Percentiles rank a stretch among this genome's conserved stretches.
Conservation (phyloP, 2,797 vertebrate species). For the Novumbra hubbsi region DNA sequence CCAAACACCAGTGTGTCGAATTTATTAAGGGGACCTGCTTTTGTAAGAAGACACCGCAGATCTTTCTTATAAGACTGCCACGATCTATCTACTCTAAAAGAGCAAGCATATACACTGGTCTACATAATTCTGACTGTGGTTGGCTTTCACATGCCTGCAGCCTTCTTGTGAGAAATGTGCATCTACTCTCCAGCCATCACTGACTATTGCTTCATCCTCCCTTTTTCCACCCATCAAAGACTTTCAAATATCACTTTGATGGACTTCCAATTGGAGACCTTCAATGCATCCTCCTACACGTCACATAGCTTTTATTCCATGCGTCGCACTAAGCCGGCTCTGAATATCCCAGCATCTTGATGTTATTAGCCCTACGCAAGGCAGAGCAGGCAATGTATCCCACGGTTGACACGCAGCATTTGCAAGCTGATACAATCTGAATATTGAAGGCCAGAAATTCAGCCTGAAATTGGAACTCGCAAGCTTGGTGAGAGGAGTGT, state of each 20-base stretch:
- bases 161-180: no score
- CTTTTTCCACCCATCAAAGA: background rate
- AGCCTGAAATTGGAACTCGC: conserved; percentile 66
- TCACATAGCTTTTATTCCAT: conserved; percentile 22
- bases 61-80: no score
- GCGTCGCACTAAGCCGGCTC: conserved; percentile 27
- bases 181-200: no score
- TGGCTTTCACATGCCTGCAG: no score
- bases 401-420: conserved; percentile 28
- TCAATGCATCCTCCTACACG: background rate
- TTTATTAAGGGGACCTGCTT: no score
- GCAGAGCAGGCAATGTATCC: conserved; percentile 22
- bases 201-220: no score
- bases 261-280: conserved; percentile 1
- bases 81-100: no score
- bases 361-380: conserved; percentile 43
- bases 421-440: conserved; percentile 72
- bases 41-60: no score
- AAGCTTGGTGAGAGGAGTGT: conserved; percentile 60
- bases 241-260: background rate
- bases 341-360: conserved; percentile 46
- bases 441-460: conserved; percentile 64
- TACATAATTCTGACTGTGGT: no score
- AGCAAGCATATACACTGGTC: no score
- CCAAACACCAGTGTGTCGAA: no score